These are phyloP conservation scores for Acrossocheilus fasciatus DNA, from an alignment of 2,797 vertebrate genomes.

Conservation along the genomic window DNA sequence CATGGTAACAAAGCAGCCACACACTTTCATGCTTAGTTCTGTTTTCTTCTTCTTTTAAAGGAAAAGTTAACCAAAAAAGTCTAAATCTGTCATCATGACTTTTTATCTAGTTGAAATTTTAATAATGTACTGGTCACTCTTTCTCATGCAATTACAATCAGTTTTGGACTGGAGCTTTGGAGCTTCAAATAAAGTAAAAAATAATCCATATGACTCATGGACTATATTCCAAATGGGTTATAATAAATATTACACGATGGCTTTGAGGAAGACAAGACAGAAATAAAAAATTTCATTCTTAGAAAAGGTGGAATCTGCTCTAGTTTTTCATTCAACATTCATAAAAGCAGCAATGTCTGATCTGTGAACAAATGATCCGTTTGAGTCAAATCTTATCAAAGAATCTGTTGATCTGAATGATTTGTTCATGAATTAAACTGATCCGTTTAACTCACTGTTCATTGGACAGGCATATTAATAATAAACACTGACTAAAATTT, in stretches of 20 bases:
- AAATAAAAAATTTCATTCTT: neutral
- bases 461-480: neutral
- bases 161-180: neutral
- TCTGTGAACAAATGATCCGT: neutral
- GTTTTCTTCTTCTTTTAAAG: conserved; percentile 12
- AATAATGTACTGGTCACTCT: neutral
- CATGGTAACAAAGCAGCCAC: conserved; percentile 32
- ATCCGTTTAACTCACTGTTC: neutral
- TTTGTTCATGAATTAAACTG: neutral
- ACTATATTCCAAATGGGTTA: neutral
- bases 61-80: neutral
- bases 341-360: neutral
- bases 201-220: too few relatives aligned
- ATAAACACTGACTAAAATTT: neutral
- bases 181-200: conserved; percentile 8
- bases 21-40: conserved; percentile 19
- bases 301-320: neutral
- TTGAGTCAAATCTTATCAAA: neutral
- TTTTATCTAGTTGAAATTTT: neutral
- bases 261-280: neutral
- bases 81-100: neutral
- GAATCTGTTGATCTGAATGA: neutral
- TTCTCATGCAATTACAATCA: neutral
- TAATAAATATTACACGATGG: neutral
- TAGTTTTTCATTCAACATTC: neutral